A percentile compares a stretch with the other conserved stretches of the same genome.
phyloP scores from a whole-genome alignment of 1,140 invertebrate genomes.

The Drosophila burlai region DNA sequence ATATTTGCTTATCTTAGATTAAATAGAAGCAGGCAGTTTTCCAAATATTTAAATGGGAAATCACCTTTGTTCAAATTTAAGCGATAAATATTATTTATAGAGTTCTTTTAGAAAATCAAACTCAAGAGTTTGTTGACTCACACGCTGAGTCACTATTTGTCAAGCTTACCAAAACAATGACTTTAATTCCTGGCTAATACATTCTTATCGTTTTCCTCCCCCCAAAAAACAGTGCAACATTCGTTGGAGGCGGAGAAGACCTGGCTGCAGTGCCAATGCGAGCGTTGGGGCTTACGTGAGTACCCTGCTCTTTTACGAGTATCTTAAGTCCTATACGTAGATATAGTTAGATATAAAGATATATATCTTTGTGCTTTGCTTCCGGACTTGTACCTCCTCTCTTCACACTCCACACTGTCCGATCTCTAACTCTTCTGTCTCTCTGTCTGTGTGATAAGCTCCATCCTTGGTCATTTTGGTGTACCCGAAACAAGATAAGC shows the following conservation, averaged over 20 bases:
- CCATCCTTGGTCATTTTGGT: slow-evolving; percentile 46
- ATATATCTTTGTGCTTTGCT: slow-evolving; percentile 40
- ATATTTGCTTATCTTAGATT: too few relatives aligned
- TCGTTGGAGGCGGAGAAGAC: slow-evolving; percentile 94
- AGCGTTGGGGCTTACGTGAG: slow-evolving; percentile 92
- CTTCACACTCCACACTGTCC: slow-evolving; percentile 29
- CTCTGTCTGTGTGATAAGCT: slow-evolving; percentile 43
- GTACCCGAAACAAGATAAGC: slow-evolving; percentile 16
- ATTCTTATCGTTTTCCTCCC: slow-evolving; percentile 2
- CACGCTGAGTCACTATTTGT: neutral
- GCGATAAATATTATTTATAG: neutral
- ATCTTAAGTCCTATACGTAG: slow-evolving; percentile 10
- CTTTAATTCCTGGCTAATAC: slow-evolving; percentile 3
- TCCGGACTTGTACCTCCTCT: slow-evolving; percentile 16
- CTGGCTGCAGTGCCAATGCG: slow-evolving; percentile 94
- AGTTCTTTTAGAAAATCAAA: neutral
- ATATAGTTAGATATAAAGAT: slow-evolving; percentile 25
- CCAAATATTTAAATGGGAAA: too few relatives aligned
- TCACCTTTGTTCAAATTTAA: too few relatives aligned
- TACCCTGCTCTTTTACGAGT: slow-evolving; percentile 17
- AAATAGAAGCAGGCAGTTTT: too few relatives aligned
- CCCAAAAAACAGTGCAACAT: slow-evolving; percentile 89
- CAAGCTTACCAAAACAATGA: neutral
- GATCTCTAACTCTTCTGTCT: slow-evolving; percentile 40
- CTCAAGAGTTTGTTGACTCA: neutral